Evolutionary conservation across 53 echinoderm and acorn worm species (phyloP).

Genomic region (Astropecten irregularis): DNA sequence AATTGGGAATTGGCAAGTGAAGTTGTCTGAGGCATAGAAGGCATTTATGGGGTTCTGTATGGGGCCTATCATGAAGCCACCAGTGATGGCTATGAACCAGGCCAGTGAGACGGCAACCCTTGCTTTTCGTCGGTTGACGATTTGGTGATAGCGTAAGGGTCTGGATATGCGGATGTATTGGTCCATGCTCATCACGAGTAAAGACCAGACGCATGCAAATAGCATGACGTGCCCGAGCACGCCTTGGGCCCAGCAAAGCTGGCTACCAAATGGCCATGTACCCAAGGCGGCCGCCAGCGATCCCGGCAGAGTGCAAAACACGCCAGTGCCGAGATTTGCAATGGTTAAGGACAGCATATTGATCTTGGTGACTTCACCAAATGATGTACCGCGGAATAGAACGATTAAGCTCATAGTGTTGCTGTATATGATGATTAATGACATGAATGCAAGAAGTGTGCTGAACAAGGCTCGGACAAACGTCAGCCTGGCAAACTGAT

Average conservation of each 20-base stretch:
- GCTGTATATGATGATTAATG: background rate
- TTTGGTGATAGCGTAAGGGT: slow-evolving; percentile 5
- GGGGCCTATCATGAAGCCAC: slow-evolving; percentile 1
- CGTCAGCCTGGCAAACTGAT: background rate
- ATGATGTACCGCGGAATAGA: background rate
- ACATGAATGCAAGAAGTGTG: background rate
- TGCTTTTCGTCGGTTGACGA: background rate
- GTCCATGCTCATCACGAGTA: background rate
- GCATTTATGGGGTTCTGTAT: background rate
- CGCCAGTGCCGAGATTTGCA: background rate
- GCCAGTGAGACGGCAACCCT: background rate
- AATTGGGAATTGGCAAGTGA: background rate
- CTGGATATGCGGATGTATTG: background rate
- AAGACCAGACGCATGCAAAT: background rate
- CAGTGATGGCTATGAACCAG: background rate
- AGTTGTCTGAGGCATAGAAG: background rate
- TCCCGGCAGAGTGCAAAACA: background rate
- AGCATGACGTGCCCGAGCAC: background rate
- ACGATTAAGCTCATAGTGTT: background rate
- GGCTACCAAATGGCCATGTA: slow-evolving; percentile 23
- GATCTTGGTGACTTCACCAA: background rate
- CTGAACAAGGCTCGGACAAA: background rate
- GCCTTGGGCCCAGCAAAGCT: background rate
- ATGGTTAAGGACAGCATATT: background rate
- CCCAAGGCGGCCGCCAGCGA: background rate